phyloP scores from a whole-genome alignment of 2,797 vertebrate genomes.

The Phalloptychus januarius region DNA sequence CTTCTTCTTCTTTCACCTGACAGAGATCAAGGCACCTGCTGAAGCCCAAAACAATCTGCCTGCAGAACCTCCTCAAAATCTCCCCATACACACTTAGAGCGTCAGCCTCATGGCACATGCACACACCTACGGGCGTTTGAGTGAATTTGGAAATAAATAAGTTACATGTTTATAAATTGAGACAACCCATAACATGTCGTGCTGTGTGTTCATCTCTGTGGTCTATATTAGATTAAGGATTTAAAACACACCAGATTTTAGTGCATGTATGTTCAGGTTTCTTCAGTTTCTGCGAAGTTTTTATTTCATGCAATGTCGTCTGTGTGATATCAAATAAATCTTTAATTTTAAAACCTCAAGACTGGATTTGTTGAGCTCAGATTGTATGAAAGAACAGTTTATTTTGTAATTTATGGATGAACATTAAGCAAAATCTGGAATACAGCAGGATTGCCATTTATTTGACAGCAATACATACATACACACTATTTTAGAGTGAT shows the following conservation, averaged over 20 bases:
- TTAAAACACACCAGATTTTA: slow-evolving; percentile 27
- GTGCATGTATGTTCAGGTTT: slow-evolving; percentile 13
- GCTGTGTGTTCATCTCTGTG: slow-evolving; percentile 58
- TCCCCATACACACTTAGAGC: slow-evolving; percentile 71
- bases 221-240: slow-evolving; percentile 57
- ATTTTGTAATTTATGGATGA: not conserved
- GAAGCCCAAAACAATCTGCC: slow-evolving; percentile 67
- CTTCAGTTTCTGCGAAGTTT: slow-evolving; percentile 48
- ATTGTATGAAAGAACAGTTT: not conserved
- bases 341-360: slow-evolving; percentile 41
- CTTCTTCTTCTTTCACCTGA: slow-evolving; percentile 1
- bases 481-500: not conserved
- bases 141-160: slow-evolving; percentile 27
- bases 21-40: slow-evolving; percentile 70
- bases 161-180: slow-evolving; percentile 30
- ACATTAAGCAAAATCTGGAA: not conserved
- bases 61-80: slow-evolving; percentile 82
- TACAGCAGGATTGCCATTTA: not conserved
- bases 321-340: slow-evolving; percentile 58
- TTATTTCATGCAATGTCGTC: slow-evolving; percentile 8
- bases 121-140: slow-evolving; percentile 10
- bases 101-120: slow-evolving; percentile 27
- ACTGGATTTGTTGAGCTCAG: not conserved
- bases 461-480: not conserved
- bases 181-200: slow-evolving; percentile 30